Evolutionary conservation across 2,888 invertebrate genomes (phyloP).

Genomic region (Drosophila cracens): DNA sequence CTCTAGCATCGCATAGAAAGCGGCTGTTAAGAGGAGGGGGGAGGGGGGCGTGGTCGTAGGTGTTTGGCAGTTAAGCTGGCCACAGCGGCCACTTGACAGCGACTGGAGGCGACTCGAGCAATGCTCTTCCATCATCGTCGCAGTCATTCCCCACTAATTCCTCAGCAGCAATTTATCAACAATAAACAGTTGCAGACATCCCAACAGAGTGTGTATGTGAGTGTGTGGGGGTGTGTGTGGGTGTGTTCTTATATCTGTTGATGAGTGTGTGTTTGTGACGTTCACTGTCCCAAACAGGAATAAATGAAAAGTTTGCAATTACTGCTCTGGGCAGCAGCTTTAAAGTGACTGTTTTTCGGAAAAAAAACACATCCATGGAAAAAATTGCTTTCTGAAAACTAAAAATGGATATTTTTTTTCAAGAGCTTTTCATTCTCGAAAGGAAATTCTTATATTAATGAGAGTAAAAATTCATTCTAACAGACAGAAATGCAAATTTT

Average conservation of each 20-base stretch:
- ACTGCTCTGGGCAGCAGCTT: constrained; percentile 70
- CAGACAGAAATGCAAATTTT: not conserved
- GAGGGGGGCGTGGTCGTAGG: constrained; percentile 59
- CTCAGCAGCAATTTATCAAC: constrained; percentile 83
- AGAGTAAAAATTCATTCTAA: not conserved
- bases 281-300: constrained; percentile 77
- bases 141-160: constrained; percentile 79
- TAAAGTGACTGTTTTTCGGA: constrained; percentile 45
- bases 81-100: constrained; percentile 62
- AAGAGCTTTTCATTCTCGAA: not conserved
- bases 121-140: constrained; percentile 73
- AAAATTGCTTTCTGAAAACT: not conserved
- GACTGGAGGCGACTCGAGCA: constrained; percentile 39
- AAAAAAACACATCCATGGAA: not conserved
- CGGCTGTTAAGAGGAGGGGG: not conserved
- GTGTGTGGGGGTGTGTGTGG: not conserved
- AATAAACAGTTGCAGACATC: constrained; percentile 83
- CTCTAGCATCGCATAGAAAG: constrained; percentile 23
- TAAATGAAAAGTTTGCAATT: constrained; percentile 72
- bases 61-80: constrained; percentile 62
- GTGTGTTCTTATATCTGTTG: not conserved
- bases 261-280: constrained; percentile 52
- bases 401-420: not conserved
- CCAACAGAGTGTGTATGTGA: constrained; percentile 36
- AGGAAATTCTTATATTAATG: not conserved